Base-by-base conservation (phyloP, 1,140 invertebrate species). In the Pemphigus obesinymphae region DNA sequence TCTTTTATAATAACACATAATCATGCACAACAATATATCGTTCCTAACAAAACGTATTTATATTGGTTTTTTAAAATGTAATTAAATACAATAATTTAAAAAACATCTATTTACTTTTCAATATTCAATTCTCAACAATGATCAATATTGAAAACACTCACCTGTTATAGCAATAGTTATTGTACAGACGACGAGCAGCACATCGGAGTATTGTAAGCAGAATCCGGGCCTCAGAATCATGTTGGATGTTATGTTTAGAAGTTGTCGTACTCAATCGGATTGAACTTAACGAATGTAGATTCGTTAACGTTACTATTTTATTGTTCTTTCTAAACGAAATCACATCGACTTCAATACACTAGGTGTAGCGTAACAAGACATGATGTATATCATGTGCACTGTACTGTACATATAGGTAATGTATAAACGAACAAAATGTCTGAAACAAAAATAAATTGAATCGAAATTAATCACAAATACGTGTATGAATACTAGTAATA, bases 111-210 rank as follows among this genome's bases (percentile, higher is more conserved):
- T n/a, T n/a, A n/a, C n/a, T n/a, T n/a, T n/a, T n/a, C n/a, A n/a
- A n/a, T n/a, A n/a, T n/a, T n/a, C n/a, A n/a, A n/a, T n/a, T n/a
- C n/a, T n/a, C n/a, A n/a, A n/a, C n/a, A n/a, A n/a, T n/a, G n/a
- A n/a, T n/a, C n/a, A n/a, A n/a, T n/a, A n/a, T n/a, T n/a, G n/a
- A n/a, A n/a, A n/a, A n/a, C 20, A 13, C 76, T 80, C 11, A 80
- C 76, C 76, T 80, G 76, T 40, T 13, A 80, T 63, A 13, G 23
- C 53, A n/a, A 80, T 45, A 2, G 55, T 80, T 11, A 80, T 63
- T 23, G 55, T 45, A n/a, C 55, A 80, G 8, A 80, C 37, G 55
- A 80, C 11, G 15, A 80, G 40, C 34, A 80, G 37, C 55, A 80
- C 20, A 3, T 80, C 55, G 15, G 53, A 80, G 15, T 55, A 80